Percentiles rank a stretch among this genome's conserved stretches.
Conservation (phyloP, 2,888 invertebrate genomes). For the Cetonia aurata region DNA sequence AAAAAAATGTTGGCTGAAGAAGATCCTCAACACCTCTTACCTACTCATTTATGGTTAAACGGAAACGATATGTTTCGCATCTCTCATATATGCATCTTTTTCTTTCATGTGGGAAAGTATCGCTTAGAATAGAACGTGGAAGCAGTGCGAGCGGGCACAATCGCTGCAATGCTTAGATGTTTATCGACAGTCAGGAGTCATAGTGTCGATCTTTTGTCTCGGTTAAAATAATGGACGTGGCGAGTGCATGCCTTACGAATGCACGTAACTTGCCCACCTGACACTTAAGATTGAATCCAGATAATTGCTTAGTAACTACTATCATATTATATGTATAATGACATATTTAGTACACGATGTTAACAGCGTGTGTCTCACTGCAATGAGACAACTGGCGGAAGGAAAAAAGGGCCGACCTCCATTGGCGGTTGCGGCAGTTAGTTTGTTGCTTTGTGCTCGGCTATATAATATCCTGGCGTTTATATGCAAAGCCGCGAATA, state of each 20-base stretch:
- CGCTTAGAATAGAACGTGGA: constrained; percentile 27
- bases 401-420: constrained; percentile 12
- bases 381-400: constrained; percentile 31
- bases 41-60: neutral
- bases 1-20: constrained; percentile 5
- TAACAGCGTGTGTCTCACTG: constrained; percentile 44
- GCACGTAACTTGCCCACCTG: constrained; percentile 50
- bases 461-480: constrained; percentile 26
- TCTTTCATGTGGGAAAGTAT: constrained; percentile 25
- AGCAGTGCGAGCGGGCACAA: constrained; percentile 24
- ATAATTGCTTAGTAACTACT: constrained; percentile 54
- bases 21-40: neutral
- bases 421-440: constrained; percentile 10
- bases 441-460: constrained; percentile 13
- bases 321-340: constrained; percentile 53
- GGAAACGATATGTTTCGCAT: constrained; percentile 18
- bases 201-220: constrained; percentile 54
- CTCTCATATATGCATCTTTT: constrained; percentile 7
- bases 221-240: constrained; percentile 52
- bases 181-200: constrained; percentile 51
- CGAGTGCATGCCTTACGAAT: constrained; percentile 47
- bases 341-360: constrained; percentile 53
- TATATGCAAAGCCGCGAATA: constrained; percentile 33
- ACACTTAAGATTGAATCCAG: constrained; percentile 50
- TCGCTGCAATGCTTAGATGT: constrained; percentile 45